Evolutionary conservation across 2,888 invertebrate species (phyloP).

Genomic region (Chymomyza caudatula): DNA sequence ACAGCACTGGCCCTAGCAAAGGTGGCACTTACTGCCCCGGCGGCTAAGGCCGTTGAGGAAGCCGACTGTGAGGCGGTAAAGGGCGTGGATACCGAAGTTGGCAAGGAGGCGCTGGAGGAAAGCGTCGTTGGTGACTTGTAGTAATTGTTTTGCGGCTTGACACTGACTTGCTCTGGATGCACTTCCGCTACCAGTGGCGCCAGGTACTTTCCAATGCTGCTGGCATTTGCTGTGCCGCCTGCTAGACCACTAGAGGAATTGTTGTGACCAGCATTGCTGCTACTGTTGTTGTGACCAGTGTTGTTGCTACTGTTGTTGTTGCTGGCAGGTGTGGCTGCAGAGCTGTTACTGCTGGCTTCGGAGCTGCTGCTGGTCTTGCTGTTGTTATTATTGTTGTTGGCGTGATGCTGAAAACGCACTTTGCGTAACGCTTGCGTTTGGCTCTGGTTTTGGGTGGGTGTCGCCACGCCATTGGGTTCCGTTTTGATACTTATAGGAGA

Average conservation of each 20-base stretch:
- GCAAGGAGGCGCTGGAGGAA: conserved; percentile 74
- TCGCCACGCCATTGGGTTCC: not conserved
- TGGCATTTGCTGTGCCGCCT: conserved; percentile 59
- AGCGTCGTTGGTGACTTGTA: conserved; percentile 75
- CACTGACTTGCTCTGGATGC: conserved; percentile 74
- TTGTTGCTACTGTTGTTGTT: conserved; percentile 27
- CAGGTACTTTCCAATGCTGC: conserved; percentile 73
- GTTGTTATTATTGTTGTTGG: conserved; percentile 28
- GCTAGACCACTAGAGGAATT: conserved; percentile 45
- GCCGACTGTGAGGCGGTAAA: conserved; percentile 75
- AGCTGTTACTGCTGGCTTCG: conserved; percentile 37
- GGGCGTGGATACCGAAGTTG: conserved; percentile 74
- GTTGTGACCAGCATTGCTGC: conserved; percentile 19
- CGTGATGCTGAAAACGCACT: conserved; percentile 62
- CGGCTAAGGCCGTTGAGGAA: conserved; percentile 76
- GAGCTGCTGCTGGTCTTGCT: conserved; percentile 27
- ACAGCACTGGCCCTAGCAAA: conserved; percentile 75
- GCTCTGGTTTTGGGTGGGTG: conserved; percentile 7
- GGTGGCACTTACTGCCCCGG: conserved; percentile 69
- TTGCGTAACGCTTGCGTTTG: conserved; percentile 57
- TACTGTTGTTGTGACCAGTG: conserved; percentile 16
- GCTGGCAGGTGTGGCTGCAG: not conserved
- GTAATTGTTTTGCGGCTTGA: conserved; percentile 56
- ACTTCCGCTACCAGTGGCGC: conserved; percentile 76
- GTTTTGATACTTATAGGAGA: not conserved